These are phyloP conservation scores for Dioctria rufipes DNA, from an alignment of 2,888 invertebrate genomes.

Conservation along the genomic window DNA sequence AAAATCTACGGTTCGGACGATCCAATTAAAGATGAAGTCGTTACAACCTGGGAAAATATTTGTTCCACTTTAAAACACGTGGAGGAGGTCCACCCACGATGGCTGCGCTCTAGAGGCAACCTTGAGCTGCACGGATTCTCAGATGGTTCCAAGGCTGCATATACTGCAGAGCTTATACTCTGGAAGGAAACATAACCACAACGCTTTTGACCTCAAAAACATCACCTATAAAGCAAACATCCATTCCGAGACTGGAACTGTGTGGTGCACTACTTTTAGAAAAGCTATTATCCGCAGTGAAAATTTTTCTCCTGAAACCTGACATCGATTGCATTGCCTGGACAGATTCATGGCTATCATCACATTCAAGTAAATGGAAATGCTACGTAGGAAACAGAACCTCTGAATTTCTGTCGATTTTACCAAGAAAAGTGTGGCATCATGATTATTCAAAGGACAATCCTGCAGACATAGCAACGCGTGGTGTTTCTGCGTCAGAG, in stretches of 20 bases:
- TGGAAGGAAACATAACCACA: no score
- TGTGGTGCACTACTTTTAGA: no score
- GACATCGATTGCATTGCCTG: conserved; percentile 54
- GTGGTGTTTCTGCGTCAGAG: conserved; percentile 57
- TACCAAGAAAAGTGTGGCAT: conserved; percentile 54
- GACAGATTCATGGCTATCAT: conserved; percentile 60
- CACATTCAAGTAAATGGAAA: conserved; percentile 60
- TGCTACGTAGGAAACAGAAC: conserved; percentile 61
- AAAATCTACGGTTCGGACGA: conserved; percentile 4
- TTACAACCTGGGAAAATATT: neutral
- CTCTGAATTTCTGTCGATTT: conserved; percentile 56
- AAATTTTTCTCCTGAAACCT: no score
- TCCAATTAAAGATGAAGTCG: neutral
- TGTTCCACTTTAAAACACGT: neutral
- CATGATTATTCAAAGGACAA: conserved; percentile 60
- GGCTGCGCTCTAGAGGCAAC: neutral
- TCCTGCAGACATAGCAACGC: conserved; percentile 60
- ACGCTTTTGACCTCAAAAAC: no score
- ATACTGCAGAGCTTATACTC: neutral
- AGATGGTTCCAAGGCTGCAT: conserved; percentile 13
- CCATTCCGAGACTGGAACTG: no score
- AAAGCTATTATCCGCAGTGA: no score
- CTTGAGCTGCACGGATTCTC: conserved; percentile 4
- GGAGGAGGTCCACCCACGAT: neutral
- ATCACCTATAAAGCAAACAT: no score